Conservation (phyloP, 2,888 invertebrate genomes). For the Oxycera nigricornis region DNA sequence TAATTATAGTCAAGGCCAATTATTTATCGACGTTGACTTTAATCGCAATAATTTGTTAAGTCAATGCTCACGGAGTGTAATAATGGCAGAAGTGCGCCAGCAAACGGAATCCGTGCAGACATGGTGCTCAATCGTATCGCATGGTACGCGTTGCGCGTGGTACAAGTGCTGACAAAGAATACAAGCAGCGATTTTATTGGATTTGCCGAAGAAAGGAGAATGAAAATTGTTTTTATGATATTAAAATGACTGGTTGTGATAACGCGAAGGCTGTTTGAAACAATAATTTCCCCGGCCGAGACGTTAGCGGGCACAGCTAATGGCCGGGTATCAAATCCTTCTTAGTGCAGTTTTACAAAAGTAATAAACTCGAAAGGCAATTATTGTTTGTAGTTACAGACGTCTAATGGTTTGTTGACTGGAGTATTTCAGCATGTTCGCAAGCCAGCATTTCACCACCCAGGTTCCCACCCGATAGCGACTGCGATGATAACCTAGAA, state of each 20-base stretch:
- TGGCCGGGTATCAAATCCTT: too few relatives aligned
- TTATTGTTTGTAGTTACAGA: too few relatives aligned
- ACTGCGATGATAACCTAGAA: too few relatives aligned
- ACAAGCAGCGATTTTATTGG: not conserved
- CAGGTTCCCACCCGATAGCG: too few relatives aligned
- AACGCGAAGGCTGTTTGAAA: not conserved
- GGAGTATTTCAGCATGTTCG: too few relatives aligned
- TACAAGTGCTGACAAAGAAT: not conserved
- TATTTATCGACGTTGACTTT: slow-evolving; percentile 40
- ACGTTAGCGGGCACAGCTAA: too few relatives aligned
- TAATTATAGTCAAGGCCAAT: slow-evolving; percentile 46
- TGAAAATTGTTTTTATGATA: slow-evolving; percentile 9
- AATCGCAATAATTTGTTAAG: slow-evolving; percentile 39
- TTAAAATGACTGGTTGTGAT: not conserved
- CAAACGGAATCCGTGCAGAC: not conserved
- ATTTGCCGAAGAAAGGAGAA: slow-evolving; percentile 20
- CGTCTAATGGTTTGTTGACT: too few relatives aligned
- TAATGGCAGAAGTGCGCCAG: slow-evolving; percentile 16
- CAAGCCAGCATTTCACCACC: too few relatives aligned
- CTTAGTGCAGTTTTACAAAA: too few relatives aligned
- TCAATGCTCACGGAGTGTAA: slow-evolving; percentile 25
- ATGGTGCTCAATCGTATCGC: not conserved
- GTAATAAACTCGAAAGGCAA: too few relatives aligned
- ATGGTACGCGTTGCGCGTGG: not conserved
- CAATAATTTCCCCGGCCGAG: too few relatives aligned